Base-by-base conservation (phyloP, 2,888 invertebrate species). In the Synanthedon tipuliformis region DNA sequence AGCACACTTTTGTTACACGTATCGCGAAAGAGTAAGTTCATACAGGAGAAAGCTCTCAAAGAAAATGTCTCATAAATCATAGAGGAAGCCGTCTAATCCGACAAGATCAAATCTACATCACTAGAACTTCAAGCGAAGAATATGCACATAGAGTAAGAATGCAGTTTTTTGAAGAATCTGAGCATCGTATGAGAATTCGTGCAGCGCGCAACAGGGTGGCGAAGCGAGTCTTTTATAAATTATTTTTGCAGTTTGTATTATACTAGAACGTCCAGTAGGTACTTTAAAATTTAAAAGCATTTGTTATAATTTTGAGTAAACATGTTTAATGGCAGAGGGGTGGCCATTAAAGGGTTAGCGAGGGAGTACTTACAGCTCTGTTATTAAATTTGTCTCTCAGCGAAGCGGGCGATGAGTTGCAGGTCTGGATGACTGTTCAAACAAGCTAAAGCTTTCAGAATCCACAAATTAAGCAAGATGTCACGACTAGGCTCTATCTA, bases 171-270 rank as follows among this genome's bases (percentile, higher is more conserved):
- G n/a, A 45, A 45, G 45, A 5, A 45, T n/a, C 15, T n/a, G 45
- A 13, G 45, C 45, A 45, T 45, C 45, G 15, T 45, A 45, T 13
- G 8, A 45, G 7, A 45, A 34, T 10, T 68, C 66, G 78, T 81
- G 81, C 76, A 78, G 71, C 76, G 81, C 84, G 84, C 84, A 84
- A 84, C 83, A 83, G 82, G 81, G 78, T 79, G 78, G 80, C 68
- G 71, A 3, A 18, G 18, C 18, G 1, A 23, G 23, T 23, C 10
- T 34, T 3, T 34, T 34, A 10, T 34, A 34, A 34, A 34, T 34
- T 34, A 34, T 34, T 34, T 2, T 34, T 10, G 3, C 3, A 2
- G 10, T 34, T 34, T 34, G 27, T 34, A 34, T 34, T 34, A 34
- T 34, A 10, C 10, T 10, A 3, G 34, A 8, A 27, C 27, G 34